These are phyloP conservation scores for Hyperoplus immaculatus DNA, from an alignment of 2,797 vertebrate species.

Conservation along the genomic window DNA sequence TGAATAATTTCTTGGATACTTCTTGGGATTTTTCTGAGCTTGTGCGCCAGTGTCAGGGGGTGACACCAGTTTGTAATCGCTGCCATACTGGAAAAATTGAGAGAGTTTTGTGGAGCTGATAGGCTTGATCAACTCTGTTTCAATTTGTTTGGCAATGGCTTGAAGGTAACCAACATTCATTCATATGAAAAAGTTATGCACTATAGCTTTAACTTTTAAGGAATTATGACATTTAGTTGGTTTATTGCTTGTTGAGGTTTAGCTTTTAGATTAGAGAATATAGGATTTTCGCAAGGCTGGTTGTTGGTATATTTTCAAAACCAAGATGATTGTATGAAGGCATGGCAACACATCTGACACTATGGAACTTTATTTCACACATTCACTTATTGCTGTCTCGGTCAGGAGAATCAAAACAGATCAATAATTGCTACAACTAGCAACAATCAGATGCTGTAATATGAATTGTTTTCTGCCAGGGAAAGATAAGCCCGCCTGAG, in stretches of 20 bases:
- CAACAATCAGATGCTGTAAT: background rate
- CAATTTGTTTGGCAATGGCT: no score
- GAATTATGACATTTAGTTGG: background rate
- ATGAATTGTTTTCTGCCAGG: conserved; percentile 3
- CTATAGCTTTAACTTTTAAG: conserved; percentile 5
- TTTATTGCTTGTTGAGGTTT: conserved; percentile 22
- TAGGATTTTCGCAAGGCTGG: no score
- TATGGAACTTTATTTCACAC: background rate
- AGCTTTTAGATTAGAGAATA: background rate
- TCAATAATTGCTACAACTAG: background rate
- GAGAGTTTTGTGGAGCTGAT: no score
- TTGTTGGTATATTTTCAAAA: background rate
- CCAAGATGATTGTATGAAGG: background rate
- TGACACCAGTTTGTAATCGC: no score
- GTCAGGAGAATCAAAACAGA: conserved; percentile 3
- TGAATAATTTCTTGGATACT: no score
- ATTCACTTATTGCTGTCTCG: background rate
- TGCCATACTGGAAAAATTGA: no score
- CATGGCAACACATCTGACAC: background rate
- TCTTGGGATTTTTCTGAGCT: no score
- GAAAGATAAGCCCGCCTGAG: background rate
- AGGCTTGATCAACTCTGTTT: no score
- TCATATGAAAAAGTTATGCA: no score
- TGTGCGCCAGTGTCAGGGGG: no score
- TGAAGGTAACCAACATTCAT: no score